Percentiles rank a stretch among this genome's conserved stretches.
Evolutionary conservation across 1,140 invertebrate genomes (phyloP).

Genomic region (Varroa destructor): DNA sequence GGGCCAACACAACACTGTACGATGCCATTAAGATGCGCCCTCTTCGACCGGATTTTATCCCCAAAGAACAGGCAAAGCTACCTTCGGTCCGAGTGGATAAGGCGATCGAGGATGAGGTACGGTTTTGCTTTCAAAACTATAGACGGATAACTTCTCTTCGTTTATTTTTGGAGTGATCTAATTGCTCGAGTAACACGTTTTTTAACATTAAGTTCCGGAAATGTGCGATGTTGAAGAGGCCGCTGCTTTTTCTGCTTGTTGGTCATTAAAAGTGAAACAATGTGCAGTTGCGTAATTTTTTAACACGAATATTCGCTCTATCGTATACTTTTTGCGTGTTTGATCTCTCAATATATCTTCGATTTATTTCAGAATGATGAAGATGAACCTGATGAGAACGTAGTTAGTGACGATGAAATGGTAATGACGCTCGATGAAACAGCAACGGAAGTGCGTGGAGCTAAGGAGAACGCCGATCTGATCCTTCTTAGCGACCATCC

Average conservation of each 20-base stretch:
- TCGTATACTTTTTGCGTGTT: too few species aligned
- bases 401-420: slow-evolving; percentile 41
- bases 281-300: too few species aligned
- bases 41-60: slow-evolving; percentile 46
- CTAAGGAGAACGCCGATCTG: slow-evolving; percentile 49
- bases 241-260: too few species aligned
- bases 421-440: slow-evolving; percentile 42
- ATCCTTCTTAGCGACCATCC: slow-evolving; percentile 73
- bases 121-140: too few species aligned
- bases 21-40: slow-evolving; percentile 61
- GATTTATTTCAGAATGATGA: slow-evolving; percentile 38
- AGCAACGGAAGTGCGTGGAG: slow-evolving; percentile 27
- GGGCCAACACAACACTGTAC: slow-evolving; percentile 79
- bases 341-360: slow-evolving; percentile 21
- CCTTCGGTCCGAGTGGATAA: slow-evolving; percentile 41
- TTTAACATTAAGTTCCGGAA: too few species aligned
- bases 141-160: too few species aligned
- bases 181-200: too few species aligned
- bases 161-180: too few species aligned
- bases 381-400: slow-evolving; percentile 34
- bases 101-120: slow-evolving; percentile 35
- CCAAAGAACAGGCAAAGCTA: slow-evolving; percentile 38
- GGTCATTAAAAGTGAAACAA: too few species aligned
- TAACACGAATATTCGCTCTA: too few species aligned
- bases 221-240: too few species aligned